Base-by-base conservation (phyloP, 2,113 vertebrate species). In the Crotalus tigris region DNA sequence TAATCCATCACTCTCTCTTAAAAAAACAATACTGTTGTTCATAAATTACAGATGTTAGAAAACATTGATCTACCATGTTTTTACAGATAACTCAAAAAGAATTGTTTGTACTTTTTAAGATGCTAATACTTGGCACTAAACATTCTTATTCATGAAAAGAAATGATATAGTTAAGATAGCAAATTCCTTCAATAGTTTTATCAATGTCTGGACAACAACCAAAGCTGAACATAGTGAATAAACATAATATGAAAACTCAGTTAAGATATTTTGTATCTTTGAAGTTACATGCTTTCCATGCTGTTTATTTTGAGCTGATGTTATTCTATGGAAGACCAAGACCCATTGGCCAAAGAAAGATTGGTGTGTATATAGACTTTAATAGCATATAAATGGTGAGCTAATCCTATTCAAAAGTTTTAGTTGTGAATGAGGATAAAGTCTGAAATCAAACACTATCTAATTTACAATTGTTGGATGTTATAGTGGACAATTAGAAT, bases 121-220 rank as follows among this genome's bases (percentile, higher is more conserved):
- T n/a, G 13, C 29, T 44, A n/a, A 44, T 54, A 69, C 24, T 69
- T 58, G 26, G 39, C 24, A 33, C 0, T 6, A 89, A 24, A 1
- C 1, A 90, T 92, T 87, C 13, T 93, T 69, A 93, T 92, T 55
- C 19, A 13, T 86, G 13, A 64, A 49, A 94, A 91, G 15, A 1
- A 0, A 51, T 89, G 75, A 3, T 91, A 75, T 92, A 46, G 64
- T 93, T 93, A 19, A 33, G 92, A 29, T 93, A 95, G 92, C 86
- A 94, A 92, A 94, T 92, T 91, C 9, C 0, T 88, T 88, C 39
- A 89, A 0, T 57, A 92, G 57, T 93, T 91, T 91, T 94, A 54
- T 85, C 1, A 26, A 3, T 85, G 89, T 0, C 81, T 86, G 33
- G 69, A 15, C 69, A 75, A 19, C 69, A 75, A 75, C 13, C n/a